Percentiles rank a stretch among this genome's conserved stretches.
Conservation (phyloP, 1,140 invertebrate species). For the Cryptotermes secundus region DNA sequence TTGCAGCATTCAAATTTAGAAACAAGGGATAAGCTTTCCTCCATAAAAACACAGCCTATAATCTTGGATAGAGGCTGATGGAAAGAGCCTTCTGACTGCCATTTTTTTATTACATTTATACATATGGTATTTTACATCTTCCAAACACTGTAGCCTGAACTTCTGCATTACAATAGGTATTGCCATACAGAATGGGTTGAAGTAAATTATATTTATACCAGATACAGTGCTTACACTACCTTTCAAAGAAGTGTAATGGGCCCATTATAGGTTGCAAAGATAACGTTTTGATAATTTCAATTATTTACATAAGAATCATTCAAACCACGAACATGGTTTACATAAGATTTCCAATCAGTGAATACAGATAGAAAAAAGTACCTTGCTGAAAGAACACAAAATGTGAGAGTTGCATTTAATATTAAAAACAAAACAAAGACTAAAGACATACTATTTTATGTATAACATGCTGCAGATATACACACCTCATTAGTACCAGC, state of each 20-base stretch:
- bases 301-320: not conserved
- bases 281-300: not conserved
- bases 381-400: not conserved
- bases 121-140: not conserved
- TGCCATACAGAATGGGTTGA: not conserved
- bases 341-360: not conserved
- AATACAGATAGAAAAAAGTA: not conserved
- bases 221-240: not conserved
- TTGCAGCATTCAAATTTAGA: not conserved
- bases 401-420: not conserved
- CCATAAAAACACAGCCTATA: not conserved
- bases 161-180: not conserved
- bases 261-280: not conserved
- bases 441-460: not conserved
- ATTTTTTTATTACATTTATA: not conserved
- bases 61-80: not conserved
- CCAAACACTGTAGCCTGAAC: not conserved
- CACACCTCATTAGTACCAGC: slow-evolving; percentile 10
- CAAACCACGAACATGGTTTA: not conserved
- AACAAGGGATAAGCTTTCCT: not conserved
- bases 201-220: not conserved
- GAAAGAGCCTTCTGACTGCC: not conserved
- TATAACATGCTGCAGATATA: not conserved
- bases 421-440: not conserved
- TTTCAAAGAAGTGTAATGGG: not conserved